These are phyloP conservation scores for Acomys russatus DNA, from an alignment of 2,797 vertebrate species.

Conservation along the genomic window DNA sequence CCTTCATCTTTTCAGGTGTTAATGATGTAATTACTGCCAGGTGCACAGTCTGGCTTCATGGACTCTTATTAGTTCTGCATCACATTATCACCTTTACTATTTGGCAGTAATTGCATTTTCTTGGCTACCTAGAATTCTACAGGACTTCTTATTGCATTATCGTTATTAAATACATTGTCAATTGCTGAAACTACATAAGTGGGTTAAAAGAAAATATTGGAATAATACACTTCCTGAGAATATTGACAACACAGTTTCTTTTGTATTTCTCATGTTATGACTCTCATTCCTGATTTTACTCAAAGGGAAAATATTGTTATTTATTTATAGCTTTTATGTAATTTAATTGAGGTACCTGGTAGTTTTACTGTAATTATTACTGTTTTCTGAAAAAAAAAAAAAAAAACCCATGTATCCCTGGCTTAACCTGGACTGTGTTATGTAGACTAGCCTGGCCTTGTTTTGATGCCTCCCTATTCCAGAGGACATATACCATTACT, in stretches of 20 bases:
- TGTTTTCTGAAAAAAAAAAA: slow-evolving; percentile 2
- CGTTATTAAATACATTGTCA: slow-evolving; percentile 30
- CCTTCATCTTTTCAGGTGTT: slow-evolving; percentile 77
- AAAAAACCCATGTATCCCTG: not conserved
- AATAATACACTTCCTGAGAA: not conserved
- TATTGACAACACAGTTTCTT: not conserved
- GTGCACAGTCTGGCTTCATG: slow-evolving; percentile 49
- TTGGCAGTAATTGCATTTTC: slow-evolving; percentile 64
- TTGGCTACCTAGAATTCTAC: slow-evolving; percentile 45
- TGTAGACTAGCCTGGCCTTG: not conserved
- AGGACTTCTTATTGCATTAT: slow-evolving; percentile 21
- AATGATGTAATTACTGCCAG: slow-evolving; percentile 76
- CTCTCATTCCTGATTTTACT: not conserved
- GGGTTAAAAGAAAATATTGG: slow-evolving; percentile 13
- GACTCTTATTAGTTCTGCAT: slow-evolving; percentile 67
- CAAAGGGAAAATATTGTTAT: not conserved
- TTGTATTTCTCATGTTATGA: slow-evolving; percentile 3
- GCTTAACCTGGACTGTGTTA: not conserved
- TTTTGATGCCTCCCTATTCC: not conserved
- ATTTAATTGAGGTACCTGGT: not conserved
- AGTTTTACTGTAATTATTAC: not conserved
- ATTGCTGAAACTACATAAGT: slow-evolving; percentile 39
- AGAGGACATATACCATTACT: not conserved
- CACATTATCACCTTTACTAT: slow-evolving; percentile 59
- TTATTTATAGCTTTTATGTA: not conserved